phyloP scores from a whole-genome alignment of 2,888 invertebrate species.

The Temnothorax rugatulus region DNA sequence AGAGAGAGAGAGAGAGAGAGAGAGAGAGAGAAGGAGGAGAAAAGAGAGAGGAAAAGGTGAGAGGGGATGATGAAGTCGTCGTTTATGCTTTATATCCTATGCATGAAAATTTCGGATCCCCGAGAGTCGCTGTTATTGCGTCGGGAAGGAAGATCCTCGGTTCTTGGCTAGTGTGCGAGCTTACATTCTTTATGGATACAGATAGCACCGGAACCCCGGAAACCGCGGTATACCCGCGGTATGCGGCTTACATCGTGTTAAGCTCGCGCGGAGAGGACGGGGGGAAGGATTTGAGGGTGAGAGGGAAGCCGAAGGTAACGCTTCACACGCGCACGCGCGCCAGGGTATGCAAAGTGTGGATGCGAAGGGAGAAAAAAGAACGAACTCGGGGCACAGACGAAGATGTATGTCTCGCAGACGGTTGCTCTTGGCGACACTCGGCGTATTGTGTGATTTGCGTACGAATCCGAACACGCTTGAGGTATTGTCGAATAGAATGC shows the following conservation, averaged over 20 bases:
- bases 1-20: background rate
- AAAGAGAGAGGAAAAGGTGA: background rate
- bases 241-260: constrained; percentile 76
- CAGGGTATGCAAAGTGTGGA: constrained; percentile 35
- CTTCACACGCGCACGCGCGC: constrained; percentile 38
- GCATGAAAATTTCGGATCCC: constrained; percentile 77
- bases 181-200: constrained; percentile 82
- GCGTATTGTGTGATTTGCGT: constrained; percentile 46
- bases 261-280: constrained; percentile 60
- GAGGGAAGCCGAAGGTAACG: constrained; percentile 44
- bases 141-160: constrained; percentile 58
- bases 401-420: constrained; percentile 59
- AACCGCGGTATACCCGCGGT: constrained; percentile 66
- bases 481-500: constrained; percentile 48
- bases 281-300: background rate
- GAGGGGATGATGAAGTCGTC: constrained; percentile 72
- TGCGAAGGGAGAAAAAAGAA: constrained; percentile 12
- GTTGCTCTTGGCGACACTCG: constrained; percentile 34
- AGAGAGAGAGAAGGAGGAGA: too few relatives aligned
- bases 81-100: constrained; percentile 78
- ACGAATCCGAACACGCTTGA: constrained; percentile 36
- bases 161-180: constrained; percentile 59
- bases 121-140: constrained; percentile 75
- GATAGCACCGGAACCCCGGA: constrained; percentile 69
- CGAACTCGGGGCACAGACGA: constrained; percentile 6